Conservation (phyloP, 2,888 invertebrate species). For the Melikaiella ostensackeni region DNA sequence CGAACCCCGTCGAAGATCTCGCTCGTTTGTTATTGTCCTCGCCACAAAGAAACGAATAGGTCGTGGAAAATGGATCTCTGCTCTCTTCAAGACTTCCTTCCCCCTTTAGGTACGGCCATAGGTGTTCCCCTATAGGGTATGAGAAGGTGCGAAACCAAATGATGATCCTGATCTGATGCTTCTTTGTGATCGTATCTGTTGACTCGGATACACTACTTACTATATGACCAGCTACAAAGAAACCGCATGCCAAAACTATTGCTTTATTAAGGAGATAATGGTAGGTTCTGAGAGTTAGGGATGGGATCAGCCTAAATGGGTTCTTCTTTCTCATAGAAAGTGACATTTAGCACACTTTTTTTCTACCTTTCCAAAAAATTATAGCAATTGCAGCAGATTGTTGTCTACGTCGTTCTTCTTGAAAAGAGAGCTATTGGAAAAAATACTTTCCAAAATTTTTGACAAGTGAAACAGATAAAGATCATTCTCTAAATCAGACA, state of each 20-base stretch:
- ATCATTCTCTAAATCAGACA: too few relatives aligned
- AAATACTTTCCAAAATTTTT: too few relatives aligned
- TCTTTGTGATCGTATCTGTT: slow-evolving; percentile 6
- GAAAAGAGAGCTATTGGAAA: not conserved
- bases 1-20: slow-evolving; percentile 61
- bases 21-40: slow-evolving; percentile 64
- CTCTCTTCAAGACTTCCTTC: slow-evolving; percentile 38
- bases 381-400: not conserved
- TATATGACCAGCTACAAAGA: not conserved
- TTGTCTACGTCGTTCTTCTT: not conserved
- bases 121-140: slow-evolving; percentile 5
- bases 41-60: slow-evolving; percentile 40
- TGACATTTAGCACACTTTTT: not conserved
- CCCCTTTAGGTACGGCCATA: slow-evolving; percentile 13
- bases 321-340: not conserved
- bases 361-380: not conserved
- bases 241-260: slow-evolving; percentile 10
- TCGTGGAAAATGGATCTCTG: slow-evolving; percentile 48
- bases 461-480: too few relatives aligned
- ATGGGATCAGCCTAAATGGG: not conserved
- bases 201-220: not conserved
- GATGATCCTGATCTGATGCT: not conserved
- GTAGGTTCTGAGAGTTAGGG: not conserved
- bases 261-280: slow-evolving; percentile 2
- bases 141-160: slow-evolving; percentile 22